Evolutionary conservation across 1,140 invertebrate genomes (phyloP).

Genomic region (Procambarus virginalis): DNA sequence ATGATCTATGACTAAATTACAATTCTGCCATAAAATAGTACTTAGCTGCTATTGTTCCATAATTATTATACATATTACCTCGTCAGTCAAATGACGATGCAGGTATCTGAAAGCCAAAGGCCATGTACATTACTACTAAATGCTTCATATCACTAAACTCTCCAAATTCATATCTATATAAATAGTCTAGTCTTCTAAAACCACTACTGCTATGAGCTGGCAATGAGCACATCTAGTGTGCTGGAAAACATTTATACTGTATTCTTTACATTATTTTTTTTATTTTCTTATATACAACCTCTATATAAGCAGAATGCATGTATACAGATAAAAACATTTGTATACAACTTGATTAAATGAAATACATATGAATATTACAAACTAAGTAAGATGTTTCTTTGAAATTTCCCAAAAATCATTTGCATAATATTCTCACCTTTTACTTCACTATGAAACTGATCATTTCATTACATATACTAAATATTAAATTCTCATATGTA

Average conservation of each 20-base stretch:
- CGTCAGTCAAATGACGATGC: neutral
- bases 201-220: neutral
- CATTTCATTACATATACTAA: neutral
- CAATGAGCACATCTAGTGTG: neutral
- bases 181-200: neutral
- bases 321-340: neutral
- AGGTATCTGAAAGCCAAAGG: neutral
- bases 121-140: neutral
- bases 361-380: neutral
- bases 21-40: neutral
- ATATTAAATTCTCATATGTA: neutral
- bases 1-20: neutral
- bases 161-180: neutral
- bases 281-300: neutral
- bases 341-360: neutral
- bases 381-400: neutral
- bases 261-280: neutral
- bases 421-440: neutral
- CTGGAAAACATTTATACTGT: neutral
- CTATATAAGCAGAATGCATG: neutral
- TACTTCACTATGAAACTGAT: neutral
- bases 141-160: neutral
- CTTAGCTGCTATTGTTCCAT: no score
- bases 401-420: neutral
- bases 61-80: neutral